Evolutionary conservation across 2,888 invertebrate species (phyloP), one percentile per base, ranked within the genome.

Genomic region (Salticus scenicus): DNA sequence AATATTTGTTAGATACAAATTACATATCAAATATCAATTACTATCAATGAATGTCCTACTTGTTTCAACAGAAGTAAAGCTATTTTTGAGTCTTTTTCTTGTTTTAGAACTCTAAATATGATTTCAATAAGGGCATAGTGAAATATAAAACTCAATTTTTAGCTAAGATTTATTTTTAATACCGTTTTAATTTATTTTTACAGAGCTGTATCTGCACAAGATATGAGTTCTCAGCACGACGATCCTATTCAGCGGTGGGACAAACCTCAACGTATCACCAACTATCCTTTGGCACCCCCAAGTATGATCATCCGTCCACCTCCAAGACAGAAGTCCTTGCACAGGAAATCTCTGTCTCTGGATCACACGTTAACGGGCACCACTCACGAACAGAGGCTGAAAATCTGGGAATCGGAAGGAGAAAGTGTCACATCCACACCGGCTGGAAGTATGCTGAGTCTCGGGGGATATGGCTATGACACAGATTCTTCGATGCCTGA

Each of bases 381-480:
- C 87, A 91, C 91, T 42, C 91, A 82, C 87, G 88, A 88, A 81
- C 67, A 88, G 82, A 89, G 92, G 91, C 92, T 95, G 92, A 93
- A 92, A 82, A 96, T 97, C 89, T 97, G 97, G 97, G 95, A 94
- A 89, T 94, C 94, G 75, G 96, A 96, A 88, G 91, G 90, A 0
- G 91, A 91, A n/a, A 82, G 87, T 27, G 80, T 86, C n/a, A 33
- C 71, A 1, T 88, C 87, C 14, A 88, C 88, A 0, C 89, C 89
- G 0, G 86, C 85, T 17, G 88, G 88, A 37, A 88, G 87, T 30
- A 71, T 88, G 31, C 79, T 84, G 47, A 77, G 84, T 64, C 51
- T 82, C 17, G 71, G 80, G 0, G 86, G 86, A 20, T 82, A 84
- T 20, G 88, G 88, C 1, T 88, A 88, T 42, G 88, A 88, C 27